These are phyloP conservation scores for Chloropsis hardwickii DNA, from an alignment of 2,113 vertebrate species.

Conservation along the genomic window DNA sequence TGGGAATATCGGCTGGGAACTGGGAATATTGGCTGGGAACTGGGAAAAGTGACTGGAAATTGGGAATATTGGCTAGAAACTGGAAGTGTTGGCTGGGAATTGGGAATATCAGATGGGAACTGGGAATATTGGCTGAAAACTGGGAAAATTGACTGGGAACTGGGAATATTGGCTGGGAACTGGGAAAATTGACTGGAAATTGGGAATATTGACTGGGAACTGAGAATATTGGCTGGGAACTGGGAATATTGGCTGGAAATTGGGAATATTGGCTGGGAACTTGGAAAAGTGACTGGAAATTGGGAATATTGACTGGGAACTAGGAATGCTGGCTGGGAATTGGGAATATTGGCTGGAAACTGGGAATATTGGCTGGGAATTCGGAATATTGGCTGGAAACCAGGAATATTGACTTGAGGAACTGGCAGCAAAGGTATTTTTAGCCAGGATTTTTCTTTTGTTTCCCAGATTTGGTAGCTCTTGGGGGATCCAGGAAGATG, in stretches of 20 bases:
- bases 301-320: too few species aligned
- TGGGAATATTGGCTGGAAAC: too few species aligned
- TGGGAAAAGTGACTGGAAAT: background rate
- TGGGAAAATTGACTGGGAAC: too few species aligned
- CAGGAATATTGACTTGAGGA: background rate
- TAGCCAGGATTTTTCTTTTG: background rate
- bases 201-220: background rate
- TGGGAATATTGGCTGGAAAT: too few species aligned
- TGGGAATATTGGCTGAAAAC: too few species aligned
- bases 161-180: background rate
- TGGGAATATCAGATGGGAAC: too few species aligned
- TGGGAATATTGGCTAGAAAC: background rate
- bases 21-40: too few species aligned
- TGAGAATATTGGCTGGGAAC: too few species aligned
- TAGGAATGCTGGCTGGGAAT: background rate
- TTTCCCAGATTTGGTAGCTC: background rate
- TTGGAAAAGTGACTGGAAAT: background rate
- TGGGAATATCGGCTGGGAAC: too few species aligned
- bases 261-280: too few species aligned
- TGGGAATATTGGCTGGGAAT: too few species aligned
- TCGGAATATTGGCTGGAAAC: too few species aligned
- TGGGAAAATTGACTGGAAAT: background rate
- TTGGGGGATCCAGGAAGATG: background rate
- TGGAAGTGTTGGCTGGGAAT: background rate
- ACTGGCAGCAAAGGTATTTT: background rate